Percentiles rank a stretch among this genome's conserved stretches.
Evolutionary conservation across 2,113 vertebrate species (phyloP).

Genomic region (Merops nubicus): DNA sequence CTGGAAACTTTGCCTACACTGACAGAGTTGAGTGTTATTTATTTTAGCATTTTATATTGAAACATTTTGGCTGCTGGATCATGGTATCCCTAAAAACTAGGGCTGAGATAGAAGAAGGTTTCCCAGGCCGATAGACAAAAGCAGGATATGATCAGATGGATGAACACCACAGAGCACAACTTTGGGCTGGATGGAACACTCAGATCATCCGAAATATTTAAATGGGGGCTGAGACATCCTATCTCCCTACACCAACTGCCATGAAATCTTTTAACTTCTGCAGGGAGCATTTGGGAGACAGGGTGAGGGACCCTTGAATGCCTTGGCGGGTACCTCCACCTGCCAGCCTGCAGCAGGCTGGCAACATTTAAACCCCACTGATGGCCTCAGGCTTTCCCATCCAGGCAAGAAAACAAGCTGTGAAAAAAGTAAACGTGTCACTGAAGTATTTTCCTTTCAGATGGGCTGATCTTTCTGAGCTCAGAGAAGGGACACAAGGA

Average conservation of each 20-base stretch:
- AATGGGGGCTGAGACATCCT: not conserved
- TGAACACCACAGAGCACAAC: not conserved
- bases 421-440: slow-evolving; percentile 45
- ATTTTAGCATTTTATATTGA: not conserved
- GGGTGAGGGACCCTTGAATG: not conserved
- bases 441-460: slow-evolving; percentile 32
- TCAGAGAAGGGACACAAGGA: not conserved
- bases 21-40: not conserved
- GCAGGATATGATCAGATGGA: not conserved
- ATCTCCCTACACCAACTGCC: not conserved
- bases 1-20: not conserved
- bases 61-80: not conserved
- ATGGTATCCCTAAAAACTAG: not conserved
- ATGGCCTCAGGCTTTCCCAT: slow-evolving; percentile 29
- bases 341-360: not conserved
- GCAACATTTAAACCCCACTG: not conserved
- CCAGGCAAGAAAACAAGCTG: slow-evolving; percentile 49
- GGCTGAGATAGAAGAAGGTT: not conserved
- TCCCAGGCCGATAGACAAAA: not conserved
- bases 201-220: not conserved
- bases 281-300: not conserved
- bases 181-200: not conserved
- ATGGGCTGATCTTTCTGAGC: not conserved
- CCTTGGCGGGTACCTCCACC: not conserved
- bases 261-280: not conserved